These are phyloP conservation scores for Ylistrum balloti DNA, from an alignment of 1,140 invertebrate species.

Conservation along the genomic window DNA sequence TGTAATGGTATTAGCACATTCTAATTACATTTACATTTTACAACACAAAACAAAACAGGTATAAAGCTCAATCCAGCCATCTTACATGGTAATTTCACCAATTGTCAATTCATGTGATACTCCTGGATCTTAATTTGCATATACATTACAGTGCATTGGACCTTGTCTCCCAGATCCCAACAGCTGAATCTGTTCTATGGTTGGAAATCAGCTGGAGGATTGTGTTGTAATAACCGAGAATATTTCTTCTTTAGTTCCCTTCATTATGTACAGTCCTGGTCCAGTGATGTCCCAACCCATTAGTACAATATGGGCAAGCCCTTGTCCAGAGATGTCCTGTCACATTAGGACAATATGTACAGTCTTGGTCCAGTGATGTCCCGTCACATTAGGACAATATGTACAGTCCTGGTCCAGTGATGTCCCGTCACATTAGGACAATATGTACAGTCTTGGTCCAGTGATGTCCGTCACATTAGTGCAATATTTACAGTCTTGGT, in stretches of 20 bases:
- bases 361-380: no score
- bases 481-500: not conserved
- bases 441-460: no score
- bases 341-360: no score
- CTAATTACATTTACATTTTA: slow-evolving; percentile 9
- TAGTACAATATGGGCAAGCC: no score
- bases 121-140: not conserved
- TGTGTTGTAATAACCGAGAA: no score
- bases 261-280: no score
- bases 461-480: not conserved
- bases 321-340: no score
- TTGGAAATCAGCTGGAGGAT: not conserved
- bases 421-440: no score
- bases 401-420: no score
- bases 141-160: slow-evolving; percentile 15
- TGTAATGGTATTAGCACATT: not conserved
- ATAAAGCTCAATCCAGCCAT: not conserved
- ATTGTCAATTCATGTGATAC: slow-evolving; percentile 5
- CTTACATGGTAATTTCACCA: not conserved
- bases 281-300: no score
- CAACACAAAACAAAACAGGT: not conserved
- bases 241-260: no score
- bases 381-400: no score
- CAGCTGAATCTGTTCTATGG: not conserved
- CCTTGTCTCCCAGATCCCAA: not conserved